A percentile compares a stretch with the other conserved stretches of the same genome.
Conservation (phyloP, 2,797 vertebrate species). For the Monodelphis domestica region DNA sequence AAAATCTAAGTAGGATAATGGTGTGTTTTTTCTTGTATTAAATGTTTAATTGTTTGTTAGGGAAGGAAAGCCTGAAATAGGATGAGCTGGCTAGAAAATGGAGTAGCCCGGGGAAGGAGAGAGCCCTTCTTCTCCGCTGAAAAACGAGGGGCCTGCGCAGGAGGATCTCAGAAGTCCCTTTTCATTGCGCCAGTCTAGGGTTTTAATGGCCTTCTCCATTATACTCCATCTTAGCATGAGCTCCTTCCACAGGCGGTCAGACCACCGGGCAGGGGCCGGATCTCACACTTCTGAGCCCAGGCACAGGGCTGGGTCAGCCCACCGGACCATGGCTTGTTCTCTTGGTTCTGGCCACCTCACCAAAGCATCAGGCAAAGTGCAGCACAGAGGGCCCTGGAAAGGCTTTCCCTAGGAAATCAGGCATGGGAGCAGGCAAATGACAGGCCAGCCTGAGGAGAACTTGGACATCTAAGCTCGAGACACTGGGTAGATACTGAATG, state of each 20-base stretch:
- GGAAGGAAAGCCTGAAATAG: slow-evolving; percentile 58
- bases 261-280: rapidly evolving
- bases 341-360: not conserved
- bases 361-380: not conserved
- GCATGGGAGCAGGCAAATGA: not conserved
- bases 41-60: slow-evolving; percentile 58
- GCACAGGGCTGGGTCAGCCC: not conserved
- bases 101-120: not conserved
- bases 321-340: not conserved
- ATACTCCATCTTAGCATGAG: not conserved
- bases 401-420: not conserved
- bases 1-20: slow-evolving; percentile 59
- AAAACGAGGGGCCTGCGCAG: not conserved
- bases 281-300: not conserved
- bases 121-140: not conserved
- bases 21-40: slow-evolving; percentile 49
- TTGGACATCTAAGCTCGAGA: not conserved
- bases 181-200: not conserved
- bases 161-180: not conserved
- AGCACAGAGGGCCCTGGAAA: not conserved
- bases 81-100: not conserved
- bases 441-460: not conserved
- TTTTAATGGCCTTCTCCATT: not conserved
- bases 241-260: no score
- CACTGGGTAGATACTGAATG: not conserved